Base-by-base conservation (phyloP, 2,797 vertebrate genomes). In the Hemibagrus guttatus region DNA sequence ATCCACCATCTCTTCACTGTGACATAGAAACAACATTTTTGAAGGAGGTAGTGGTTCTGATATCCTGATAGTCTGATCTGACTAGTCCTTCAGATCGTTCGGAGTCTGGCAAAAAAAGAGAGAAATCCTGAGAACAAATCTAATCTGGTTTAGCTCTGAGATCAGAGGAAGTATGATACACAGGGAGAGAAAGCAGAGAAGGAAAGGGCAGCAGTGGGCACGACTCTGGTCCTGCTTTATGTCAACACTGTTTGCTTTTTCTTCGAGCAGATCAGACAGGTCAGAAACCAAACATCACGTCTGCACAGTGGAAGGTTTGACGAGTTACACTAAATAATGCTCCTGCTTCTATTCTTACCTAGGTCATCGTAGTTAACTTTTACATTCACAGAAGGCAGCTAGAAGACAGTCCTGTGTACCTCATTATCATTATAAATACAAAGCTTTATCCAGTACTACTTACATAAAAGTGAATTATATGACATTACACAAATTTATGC, bases 211-310 rank as follows among this genome's bases (percentile, higher is more conserved):
- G 71, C 21, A 17, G 72, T 28, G 74, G 76, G 72, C 80, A 58
- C 9, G 19, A 74, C 23, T 85, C 42, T 54, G 56, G 79, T 39
- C 56, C 74, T 85, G 83, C 72, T 64, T 83, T 46, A 49, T 83
- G 71, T 83, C 63, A 42, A 42, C 4, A 78, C 49, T 66, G 6
- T 76, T 56, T 87, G 46, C 42, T 87, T 61, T 80, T 69, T 83
- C 54, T 83, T 26, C n/a, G 42, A 59, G 69, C 58, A 63, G 58
- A 23, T 61, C 28, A 19, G 78, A 31, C 28, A 54, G 52, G 39
- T 83, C 82, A 84, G 68, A 63, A 81, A 26, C 42, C 56, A 78
- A 79, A 76, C 64, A 74, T 79, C n/a, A 58, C 81, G 69, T 58
- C 19, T 16, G 35, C 61, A 84, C 26, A 17, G 39, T 23, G 39